phyloP scores from a whole-genome alignment of 2,113 vertebrate species.

The Eublepharis macularius region DNA sequence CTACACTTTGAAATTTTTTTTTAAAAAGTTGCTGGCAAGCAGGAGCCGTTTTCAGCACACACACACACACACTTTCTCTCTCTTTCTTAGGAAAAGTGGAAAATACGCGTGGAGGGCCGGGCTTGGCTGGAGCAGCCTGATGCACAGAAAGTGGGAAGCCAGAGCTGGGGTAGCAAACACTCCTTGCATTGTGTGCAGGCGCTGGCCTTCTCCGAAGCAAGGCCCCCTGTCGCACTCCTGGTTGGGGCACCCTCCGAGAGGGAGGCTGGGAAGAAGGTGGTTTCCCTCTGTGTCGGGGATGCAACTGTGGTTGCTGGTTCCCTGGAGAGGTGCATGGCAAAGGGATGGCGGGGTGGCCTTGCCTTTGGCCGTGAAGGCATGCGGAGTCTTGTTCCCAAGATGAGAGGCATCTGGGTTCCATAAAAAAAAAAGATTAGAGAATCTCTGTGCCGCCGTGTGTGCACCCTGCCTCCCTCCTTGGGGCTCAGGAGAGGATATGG shows the following conservation, averaged over 20 bases:
- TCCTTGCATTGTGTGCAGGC: neutral
- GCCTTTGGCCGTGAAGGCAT: slow-evolving; percentile 21
- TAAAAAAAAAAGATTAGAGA: neutral
- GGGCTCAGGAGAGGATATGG: neutral
- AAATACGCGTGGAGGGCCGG: slow-evolving; percentile 1
- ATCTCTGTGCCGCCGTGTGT: neutral
- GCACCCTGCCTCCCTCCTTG: neutral
- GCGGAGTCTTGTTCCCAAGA: neutral
- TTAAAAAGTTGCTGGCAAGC: slow-evolving; percentile 1
- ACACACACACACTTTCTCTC: neutral
- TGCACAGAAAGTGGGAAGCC: slow-evolving; percentile 4
- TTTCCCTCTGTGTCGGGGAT: neutral
- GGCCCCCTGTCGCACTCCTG: neutral
- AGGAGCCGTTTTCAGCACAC: neutral
- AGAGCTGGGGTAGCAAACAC: neutral
- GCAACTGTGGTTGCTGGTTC: slow-evolving; percentile 10
- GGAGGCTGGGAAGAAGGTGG: neutral
- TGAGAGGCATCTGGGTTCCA: neutral
- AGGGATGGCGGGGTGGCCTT: neutral
- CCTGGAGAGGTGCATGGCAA: neutral
- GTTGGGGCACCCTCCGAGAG: neutral
- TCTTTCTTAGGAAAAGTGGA: neutral
- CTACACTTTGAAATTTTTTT: neutral
- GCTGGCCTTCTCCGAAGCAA: neutral
- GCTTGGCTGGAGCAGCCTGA: neutral